Evolutionary conservation across 2,797 vertebrate genomes (phyloP), one percentile per base, ranked within the genome.

Genomic region (Pelochelys cantorii): DNA sequence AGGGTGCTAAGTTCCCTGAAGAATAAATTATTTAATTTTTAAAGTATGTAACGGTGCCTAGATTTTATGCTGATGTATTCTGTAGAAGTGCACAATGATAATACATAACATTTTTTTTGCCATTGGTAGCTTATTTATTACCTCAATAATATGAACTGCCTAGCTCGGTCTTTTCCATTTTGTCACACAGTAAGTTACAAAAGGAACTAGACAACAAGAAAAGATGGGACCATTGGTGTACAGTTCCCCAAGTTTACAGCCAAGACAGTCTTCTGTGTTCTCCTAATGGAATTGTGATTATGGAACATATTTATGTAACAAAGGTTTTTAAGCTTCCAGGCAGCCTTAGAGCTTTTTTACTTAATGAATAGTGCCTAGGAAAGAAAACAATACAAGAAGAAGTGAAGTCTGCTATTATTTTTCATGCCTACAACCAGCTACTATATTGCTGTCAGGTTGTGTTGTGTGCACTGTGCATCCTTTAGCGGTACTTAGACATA

Each of bases 261-360:
- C 93, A 93, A 95, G 83, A 31, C 22, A 89, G 55, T 7, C 27
- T 95, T 96, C 79, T 85, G 54, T 65, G 15, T 93, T 93, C 97
- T 90, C 78, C 37, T 95, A 95, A 96, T 90, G 88, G 88, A 95
- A 90, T 48, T 86, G 83, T 97, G 92, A 94, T 97, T 96, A 94
- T 78, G 92, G 93, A 96, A 89, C 75, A 87, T 95, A 95, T 97
- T 93, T 96, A 93, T 84, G 81, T 93, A 96, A 95, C 60, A 93
- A 95, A 96, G 68, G 6, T 93, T 97, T 97, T 95, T 92, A 96
- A 95, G 71, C n/a, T 96, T 94, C 86, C 89, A 88, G 42, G 31
- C 81, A 95, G 79, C 78, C 89, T 92, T 95, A 80, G 53, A 91
- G 53, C 56, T 96, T 93, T 93, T 56, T 86, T 92, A 52, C 85